Evolutionary conservation across 2,888 invertebrate genomes (phyloP).

Genomic region (Himalopsyche tibetana): DNA sequence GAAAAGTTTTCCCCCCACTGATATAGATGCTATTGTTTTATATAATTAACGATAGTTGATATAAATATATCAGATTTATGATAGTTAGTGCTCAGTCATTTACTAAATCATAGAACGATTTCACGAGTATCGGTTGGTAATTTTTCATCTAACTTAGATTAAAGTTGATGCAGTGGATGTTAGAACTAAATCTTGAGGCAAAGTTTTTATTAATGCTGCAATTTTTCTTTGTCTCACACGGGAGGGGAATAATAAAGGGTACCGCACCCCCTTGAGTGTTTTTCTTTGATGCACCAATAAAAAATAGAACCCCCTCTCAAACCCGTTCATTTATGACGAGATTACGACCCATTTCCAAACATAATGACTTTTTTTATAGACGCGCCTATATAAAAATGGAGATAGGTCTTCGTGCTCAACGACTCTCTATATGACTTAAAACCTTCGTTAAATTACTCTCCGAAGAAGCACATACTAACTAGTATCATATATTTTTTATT

Average conservation of each 20-base stretch:
- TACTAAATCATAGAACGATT: too few species aligned
- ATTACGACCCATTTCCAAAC: slow-evolving; percentile 5
- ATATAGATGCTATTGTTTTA: too few species aligned
- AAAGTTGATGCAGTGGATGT: too few species aligned
- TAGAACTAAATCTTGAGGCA: too few species aligned
- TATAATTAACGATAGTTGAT: too few species aligned
- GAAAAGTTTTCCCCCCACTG: too few species aligned
- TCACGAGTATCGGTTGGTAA: too few species aligned
- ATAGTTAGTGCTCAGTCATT: too few species aligned
- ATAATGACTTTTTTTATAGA: slow-evolving; percentile 7
- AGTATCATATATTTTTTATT: too few species aligned
- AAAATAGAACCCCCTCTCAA: neutral
- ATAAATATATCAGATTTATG: too few species aligned
- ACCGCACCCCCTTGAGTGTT: neutral
- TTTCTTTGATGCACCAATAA: slow-evolving; percentile 20
- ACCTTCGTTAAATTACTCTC: neutral
- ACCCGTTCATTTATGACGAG: slow-evolving; percentile 20
- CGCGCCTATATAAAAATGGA: neutral
- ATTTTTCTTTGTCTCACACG: neutral
- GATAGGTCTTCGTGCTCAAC: neutral
- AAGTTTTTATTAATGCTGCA: neutral
- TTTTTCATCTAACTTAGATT: too few species aligned
- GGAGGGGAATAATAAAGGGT: neutral
- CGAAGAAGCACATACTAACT: neutral
- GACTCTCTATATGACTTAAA: neutral